Evolutionary conservation across 2,888 invertebrate genomes (phyloP), one percentile per base, ranked within the genome.

Genomic region (Drosophila acutilabella): DNA sequence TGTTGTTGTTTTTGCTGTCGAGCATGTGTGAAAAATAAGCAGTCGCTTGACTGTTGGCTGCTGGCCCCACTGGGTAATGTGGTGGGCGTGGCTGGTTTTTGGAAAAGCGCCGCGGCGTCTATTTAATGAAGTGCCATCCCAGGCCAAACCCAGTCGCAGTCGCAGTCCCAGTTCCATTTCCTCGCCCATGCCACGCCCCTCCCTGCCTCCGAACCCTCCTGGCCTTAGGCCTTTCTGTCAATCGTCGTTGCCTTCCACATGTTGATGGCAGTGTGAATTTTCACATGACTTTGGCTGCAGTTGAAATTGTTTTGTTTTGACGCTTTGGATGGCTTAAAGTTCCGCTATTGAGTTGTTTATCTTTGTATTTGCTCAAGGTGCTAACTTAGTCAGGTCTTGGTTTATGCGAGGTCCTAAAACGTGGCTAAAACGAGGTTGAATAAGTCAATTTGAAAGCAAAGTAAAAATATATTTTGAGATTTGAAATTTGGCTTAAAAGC

Each of bases 21-120:
- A 84, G 69, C 88, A 83, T 83, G 83, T 83, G 83, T 83, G 89
- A 83, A 89, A 83, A 89, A 81, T 88, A 89, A 89, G 89, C 88
- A 88, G 51, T n/a, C 77, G 73, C 66, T 69, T 61, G 51, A 58
- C 74, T 64, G 53, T 56, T 44, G 41, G 36, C 30, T 30, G 45
- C 33, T 52, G 45, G 38, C 57, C 62, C 47, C 38, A 56, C 40
- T 45, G 60, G 23, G 74, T 89, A 82, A 82, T 89, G 81, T 52
- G 50, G 69, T 64, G 71, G 82, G 82, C 78, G 82, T 82, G 88
- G 89, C 64, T 44, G 77, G 36, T 36, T 40, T 18, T 60, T 41
- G 74, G 59, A 80, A 81, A 86, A 88, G 89, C 88, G 85, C 75
- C 82, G 71, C 88, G 80, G 86, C 76, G 88, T 83, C 89, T 83